These are phyloP conservation scores for Oophaga pumilio DNA, from an alignment of 2,113 vertebrate genomes.

Conservation along the genomic window DNA sequence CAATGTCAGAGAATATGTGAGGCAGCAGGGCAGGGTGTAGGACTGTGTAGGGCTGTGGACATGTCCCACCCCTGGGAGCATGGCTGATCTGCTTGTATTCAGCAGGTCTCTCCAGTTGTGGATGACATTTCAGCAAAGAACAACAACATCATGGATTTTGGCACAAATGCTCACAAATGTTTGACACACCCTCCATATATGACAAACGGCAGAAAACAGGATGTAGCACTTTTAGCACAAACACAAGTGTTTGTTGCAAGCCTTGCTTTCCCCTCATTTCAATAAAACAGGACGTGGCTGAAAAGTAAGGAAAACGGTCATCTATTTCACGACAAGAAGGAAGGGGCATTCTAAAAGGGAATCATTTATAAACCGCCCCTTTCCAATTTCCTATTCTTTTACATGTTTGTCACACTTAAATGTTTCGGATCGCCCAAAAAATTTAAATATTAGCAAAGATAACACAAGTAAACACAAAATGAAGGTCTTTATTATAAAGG, in stretches of 20 bases:
- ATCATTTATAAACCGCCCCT: background rate
- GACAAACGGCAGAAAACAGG: constrained; percentile 19
- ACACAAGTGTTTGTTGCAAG: background rate
- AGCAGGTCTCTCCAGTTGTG: background rate
- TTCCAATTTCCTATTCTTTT: no score
- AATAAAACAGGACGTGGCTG: constrained; percentile 20
- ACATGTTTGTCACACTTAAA: no score
- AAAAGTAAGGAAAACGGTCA: constrained; percentile 9
- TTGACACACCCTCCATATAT: constrained; percentile 15
- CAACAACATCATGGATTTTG: constrained; percentile 11
- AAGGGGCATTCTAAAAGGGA: background rate
- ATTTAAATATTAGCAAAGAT: no score
- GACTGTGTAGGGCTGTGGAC: background rate
- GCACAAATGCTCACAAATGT: background rate
- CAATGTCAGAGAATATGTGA: constrained; percentile 43
- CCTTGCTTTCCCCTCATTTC: constrained; percentile 11
- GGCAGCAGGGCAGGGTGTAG: background rate
- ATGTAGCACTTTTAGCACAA: background rate
- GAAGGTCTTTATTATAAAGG: no score
- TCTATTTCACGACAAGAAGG: constrained; percentile 12
- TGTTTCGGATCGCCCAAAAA: no score
- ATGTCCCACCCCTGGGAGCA: constrained; percentile 13
- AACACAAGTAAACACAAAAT: no score
- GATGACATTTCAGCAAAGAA: constrained; percentile 28
- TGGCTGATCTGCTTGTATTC: constrained; percentile 6